phyloP scores from a whole-genome alignment of 2,113 vertebrate species.

The Bothrops jararaca region DNA sequence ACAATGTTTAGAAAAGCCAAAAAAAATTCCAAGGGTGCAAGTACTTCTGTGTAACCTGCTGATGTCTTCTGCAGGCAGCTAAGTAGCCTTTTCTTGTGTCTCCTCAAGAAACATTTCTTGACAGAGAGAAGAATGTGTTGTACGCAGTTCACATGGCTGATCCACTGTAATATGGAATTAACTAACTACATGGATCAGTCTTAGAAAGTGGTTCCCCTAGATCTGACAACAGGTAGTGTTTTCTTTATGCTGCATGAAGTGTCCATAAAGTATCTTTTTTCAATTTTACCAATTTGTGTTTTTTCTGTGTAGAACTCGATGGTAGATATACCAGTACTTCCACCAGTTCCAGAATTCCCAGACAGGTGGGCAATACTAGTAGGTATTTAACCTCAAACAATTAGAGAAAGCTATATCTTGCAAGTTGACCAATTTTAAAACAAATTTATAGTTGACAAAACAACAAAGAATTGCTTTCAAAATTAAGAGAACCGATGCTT shows the following conservation, averaged over 20 bases:
- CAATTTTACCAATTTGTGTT: constrained; percentile 43
- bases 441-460: neutral
- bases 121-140: constrained; percentile 24
- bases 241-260: constrained; percentile 51
- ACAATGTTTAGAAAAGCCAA: constrained; percentile 18
- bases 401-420: constrained; percentile 41
- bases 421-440: constrained; percentile 22
- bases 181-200: constrained; percentile 39
- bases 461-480: constrained; percentile 13
- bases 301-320: constrained; percentile 46
- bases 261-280: constrained; percentile 40
- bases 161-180: constrained; percentile 49
- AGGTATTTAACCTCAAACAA: constrained; percentile 42
- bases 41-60: constrained; percentile 49
- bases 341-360: constrained; percentile 32
- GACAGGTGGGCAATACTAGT: constrained; percentile 34
- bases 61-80: constrained; percentile 43
- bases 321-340: constrained; percentile 43
- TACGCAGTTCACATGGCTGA: neutral
- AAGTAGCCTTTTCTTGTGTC: constrained; percentile 42
- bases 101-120: constrained; percentile 47
- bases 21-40: constrained; percentile 3
- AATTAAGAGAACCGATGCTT: constrained; percentile 8
- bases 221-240: constrained; percentile 46
- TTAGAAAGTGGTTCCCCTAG: constrained; percentile 36